phyloP scores from a whole-genome alignment of 2,113 vertebrate genomes.

The Festucalex cinctus region DNA sequence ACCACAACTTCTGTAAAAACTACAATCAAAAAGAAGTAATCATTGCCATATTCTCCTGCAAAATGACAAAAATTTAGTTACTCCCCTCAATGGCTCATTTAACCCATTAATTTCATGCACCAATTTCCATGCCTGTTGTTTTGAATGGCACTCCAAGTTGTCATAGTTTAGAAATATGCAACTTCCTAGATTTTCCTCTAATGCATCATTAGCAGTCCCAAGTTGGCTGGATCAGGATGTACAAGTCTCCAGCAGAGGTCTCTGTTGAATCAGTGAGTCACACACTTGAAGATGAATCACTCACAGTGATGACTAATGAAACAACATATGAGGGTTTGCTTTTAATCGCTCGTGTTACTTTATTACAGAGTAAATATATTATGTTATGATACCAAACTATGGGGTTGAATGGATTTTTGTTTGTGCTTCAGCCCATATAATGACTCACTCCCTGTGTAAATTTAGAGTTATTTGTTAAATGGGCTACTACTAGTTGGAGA shows the following conservation, averaged over 20 bases:
- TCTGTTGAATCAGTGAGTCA: conserved; percentile 33
- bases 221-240: not conserved
- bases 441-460: not conserved
- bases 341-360: conserved; percentile 14
- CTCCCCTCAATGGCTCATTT: too few relatives aligned
- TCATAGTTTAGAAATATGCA: not conserved
- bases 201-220: not conserved
- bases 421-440: not conserved
- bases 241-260: conserved; percentile 52
- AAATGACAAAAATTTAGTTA: too few relatives aligned
- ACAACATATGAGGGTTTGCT: conserved; percentile 3
- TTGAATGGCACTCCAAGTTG: too few relatives aligned
- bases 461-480: not conserved
- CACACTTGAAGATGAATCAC: conserved; percentile 19
- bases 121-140: too few relatives aligned
- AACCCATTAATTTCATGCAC: too few relatives aligned
- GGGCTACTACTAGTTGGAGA: not conserved
- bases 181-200: too few relatives aligned
- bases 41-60: too few relatives aligned
- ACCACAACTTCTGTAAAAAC: too few relatives aligned
- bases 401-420: not conserved
- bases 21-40: too few relatives aligned
- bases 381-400: conserved; percentile 5
- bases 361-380: not conserved
- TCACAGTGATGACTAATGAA: conserved; percentile 39